phyloP scores from a whole-genome alignment of 1,140 invertebrate genomes.

The Tetragonula clypearis region DNA sequence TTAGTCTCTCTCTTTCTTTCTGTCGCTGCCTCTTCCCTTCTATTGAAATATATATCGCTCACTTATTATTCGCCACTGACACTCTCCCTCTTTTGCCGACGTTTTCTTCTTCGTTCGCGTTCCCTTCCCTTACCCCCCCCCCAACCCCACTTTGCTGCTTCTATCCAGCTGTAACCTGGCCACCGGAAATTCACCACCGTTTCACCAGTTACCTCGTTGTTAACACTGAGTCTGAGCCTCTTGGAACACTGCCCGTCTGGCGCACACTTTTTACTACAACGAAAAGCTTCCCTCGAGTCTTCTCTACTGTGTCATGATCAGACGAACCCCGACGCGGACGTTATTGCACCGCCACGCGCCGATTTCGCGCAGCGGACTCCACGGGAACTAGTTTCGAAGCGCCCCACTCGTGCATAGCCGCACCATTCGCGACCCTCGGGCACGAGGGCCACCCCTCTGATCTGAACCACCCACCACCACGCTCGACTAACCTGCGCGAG shows the following conservation, averaged over 20 bases:
- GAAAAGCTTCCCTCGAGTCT: slow-evolving; percentile 45
- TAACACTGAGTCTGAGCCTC: slow-evolving; percentile 1
- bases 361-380: slow-evolving; percentile 76
- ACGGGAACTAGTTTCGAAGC: slow-evolving; percentile 73
- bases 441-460: slow-evolving; percentile 33
- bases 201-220: slow-evolving; percentile 17
- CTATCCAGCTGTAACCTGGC: neutral
- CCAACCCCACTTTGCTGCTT: neutral
- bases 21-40: neutral
- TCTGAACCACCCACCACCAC: slow-evolving; percentile 9
- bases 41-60: neutral
- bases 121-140: neutral
- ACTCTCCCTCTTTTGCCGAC: slow-evolving; percentile 8
- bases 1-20: slow-evolving; percentile 9
- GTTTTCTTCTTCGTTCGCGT: neutral
- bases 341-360: slow-evolving; percentile 80
- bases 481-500: slow-evolving; percentile 45
- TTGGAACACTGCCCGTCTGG: slow-evolving; percentile 11
- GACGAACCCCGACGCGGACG: slow-evolving; percentile 76
- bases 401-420: slow-evolving; percentile 60
- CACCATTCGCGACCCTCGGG: slow-evolving; percentile 57
- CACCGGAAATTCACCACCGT: slow-evolving; percentile 2
- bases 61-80: slow-evolving; percentile 8
- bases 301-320: slow-evolving; percentile 67
- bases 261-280: slow-evolving; percentile 14